phyloP scores from a whole-genome alignment of 2,113 vertebrate species.

The Calidris pygmaea region DNA sequence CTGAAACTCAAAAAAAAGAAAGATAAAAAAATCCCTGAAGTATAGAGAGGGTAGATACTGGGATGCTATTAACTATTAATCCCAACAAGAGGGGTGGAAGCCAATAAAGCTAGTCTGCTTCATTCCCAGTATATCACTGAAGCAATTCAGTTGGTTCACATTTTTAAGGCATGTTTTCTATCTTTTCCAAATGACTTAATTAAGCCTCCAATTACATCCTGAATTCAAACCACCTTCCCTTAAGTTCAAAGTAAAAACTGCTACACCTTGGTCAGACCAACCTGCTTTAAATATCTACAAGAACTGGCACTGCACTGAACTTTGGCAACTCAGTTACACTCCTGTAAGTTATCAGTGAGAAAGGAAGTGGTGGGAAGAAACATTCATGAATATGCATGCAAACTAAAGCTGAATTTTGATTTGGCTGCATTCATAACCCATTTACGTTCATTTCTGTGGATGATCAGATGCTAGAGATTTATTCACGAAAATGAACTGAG shows the following conservation, averaged over 20 bases:
- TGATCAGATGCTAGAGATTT: constrained; percentile 23
- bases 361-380: neutral
- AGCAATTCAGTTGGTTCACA: neutral
- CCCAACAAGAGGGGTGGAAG: neutral
- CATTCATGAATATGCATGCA: neutral
- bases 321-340: neutral
- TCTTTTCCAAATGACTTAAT: neutral
- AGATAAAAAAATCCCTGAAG: neutral
- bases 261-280: neutral
- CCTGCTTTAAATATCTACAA: neutral
- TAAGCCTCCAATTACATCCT: neutral
- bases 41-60: neutral
- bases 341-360: neutral
- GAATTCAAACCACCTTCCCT: neutral
- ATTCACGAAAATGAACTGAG: constrained; percentile 6
- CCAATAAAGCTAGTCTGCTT: neutral
- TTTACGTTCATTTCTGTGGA: constrained; percentile 37
- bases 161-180: neutral
- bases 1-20: neutral
- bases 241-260: neutral
- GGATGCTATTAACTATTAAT: neutral
- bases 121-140: neutral
- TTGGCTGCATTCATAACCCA: constrained; percentile 38
- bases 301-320: neutral
- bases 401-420: constrained; percentile 26